A percentile compares a stretch with the other conserved stretches of the same genome.
phyloP scores from a whole-genome alignment of 2,888 invertebrate species.

The Masnerella sp. region DNA sequence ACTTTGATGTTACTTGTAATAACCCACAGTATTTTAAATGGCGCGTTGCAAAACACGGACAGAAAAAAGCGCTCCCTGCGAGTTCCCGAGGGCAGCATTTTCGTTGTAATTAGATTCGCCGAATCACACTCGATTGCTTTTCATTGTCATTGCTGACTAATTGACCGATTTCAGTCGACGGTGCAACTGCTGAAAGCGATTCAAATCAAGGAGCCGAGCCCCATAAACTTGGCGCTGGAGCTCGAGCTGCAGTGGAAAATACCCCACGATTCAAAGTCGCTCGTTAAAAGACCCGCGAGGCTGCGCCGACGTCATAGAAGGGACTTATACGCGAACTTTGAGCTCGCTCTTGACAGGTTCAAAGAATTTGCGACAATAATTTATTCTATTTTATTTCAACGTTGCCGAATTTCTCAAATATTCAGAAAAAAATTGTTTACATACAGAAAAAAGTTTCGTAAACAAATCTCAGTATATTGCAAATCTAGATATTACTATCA shows the following conservation, averaged over 20 bases:
- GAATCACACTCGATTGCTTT: not conserved
- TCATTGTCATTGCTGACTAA: constrained; percentile 13
- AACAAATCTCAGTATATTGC: no score
- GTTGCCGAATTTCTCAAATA: no score
- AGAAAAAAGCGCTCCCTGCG: constrained; percentile 64
- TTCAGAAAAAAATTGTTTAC: no score
- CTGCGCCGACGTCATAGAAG: constrained; percentile 76
- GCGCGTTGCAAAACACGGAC: constrained; percentile 3
- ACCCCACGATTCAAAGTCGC: constrained; percentile 64
- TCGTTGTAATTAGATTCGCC: constrained; percentile 68
- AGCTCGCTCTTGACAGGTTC: constrained; percentile 78
- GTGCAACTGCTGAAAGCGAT: constrained; percentile 80
- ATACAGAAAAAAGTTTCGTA: no score
- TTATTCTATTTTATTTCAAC: constrained; percentile 12
- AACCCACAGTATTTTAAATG: not conserved
- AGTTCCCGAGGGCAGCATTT: constrained; percentile 78
- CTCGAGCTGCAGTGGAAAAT: constrained; percentile 80
- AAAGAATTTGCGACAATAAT: constrained; percentile 24
- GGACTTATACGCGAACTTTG: constrained; percentile 79
- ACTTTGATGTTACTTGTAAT: constrained; percentile 29
- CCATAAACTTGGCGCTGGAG: constrained; percentile 81
- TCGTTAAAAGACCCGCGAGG: constrained; percentile 36
- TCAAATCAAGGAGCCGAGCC: constrained; percentile 80
- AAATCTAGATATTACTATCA: no score
- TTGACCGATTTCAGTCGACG: constrained; percentile 78